Evolutionary conservation across 92 coral and sea anemone species (phyloP).

Genomic region (Parazoanthus darwini): DNA sequence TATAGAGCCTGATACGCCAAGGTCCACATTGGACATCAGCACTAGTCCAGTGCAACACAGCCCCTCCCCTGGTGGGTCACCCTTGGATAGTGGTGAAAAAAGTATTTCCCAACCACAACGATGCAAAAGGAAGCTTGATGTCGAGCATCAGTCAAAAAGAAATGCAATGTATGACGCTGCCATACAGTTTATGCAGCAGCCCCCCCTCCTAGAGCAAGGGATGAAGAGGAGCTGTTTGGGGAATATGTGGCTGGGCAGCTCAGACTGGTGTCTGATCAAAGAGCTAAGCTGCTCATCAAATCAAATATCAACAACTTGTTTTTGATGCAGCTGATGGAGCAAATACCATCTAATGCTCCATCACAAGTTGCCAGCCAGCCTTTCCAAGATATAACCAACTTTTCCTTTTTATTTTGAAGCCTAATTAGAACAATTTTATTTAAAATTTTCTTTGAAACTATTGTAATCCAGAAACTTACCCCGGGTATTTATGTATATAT

Average conservation of each 20-base stretch:
- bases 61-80: background rate
- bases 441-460: background rate
- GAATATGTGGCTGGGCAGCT: constrained; percentile 25
- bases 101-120: background rate
- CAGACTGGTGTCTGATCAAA: constrained; percentile 1
- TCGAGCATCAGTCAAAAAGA: background rate
- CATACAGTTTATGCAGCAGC: constrained; percentile 11
- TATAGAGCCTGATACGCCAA: background rate
- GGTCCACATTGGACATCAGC: background rate
- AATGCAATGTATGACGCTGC: constrained; percentile 1
- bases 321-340: constrained; percentile 23
- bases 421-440: constrained; percentile 5
- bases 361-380: constrained; percentile 13
- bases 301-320: constrained; percentile 13
- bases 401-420: constrained; percentile 8
- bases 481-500: too few relatives aligned
- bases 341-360: constrained; percentile 20
- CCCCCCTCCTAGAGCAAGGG: constrained; percentile 16
- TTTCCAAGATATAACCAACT: constrained; percentile 9
- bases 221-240: constrained; percentile 13
- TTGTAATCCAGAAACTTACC: too few relatives aligned
- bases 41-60: background rate
- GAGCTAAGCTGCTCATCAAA: constrained; percentile 26
- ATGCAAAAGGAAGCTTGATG: background rate
- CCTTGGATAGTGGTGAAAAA: background rate